A percentile compares a stretch with the other conserved stretches of the same genome.
These are phyloP conservation scores for Pelecanoides urinatrix DNA, from an alignment of 2,113 vertebrate species.

Conservation along the genomic window DNA sequence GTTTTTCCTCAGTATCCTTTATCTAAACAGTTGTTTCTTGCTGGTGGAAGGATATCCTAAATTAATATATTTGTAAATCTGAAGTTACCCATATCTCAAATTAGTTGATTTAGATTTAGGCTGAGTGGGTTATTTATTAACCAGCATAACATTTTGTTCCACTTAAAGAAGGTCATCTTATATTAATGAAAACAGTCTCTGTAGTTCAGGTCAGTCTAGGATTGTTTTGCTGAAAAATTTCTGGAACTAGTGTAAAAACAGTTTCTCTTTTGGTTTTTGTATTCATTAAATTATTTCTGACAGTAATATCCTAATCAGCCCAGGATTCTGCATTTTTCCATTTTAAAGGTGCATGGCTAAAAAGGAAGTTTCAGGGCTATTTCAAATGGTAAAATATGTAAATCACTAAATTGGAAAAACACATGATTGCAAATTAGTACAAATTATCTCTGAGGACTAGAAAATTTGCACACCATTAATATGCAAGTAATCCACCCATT, in stretches of 20 bases:
- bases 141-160: background rate
- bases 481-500: background rate
- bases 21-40: background rate
- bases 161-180: background rate
- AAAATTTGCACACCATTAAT: background rate
- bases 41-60: background rate
- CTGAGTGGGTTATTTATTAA: background rate
- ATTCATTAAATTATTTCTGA: background rate
- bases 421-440: background rate
- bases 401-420: conserved; percentile 27
- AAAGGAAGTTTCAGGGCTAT: background rate
- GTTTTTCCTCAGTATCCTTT: background rate
- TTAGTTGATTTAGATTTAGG: background rate
- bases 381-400: conserved; percentile 14
- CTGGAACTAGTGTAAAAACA: background rate
- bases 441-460: conserved; percentile 8
- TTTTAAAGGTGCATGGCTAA: background rate
- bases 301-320: background rate
- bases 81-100: background rate
- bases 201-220: background rate
- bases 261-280: background rate
- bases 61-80: background rate
- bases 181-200: background rate
- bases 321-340: background rate
- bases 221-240: background rate